Base-by-base conservation (phyloP, 2,797 vertebrate species). In the Lophura swinhoii region DNA sequence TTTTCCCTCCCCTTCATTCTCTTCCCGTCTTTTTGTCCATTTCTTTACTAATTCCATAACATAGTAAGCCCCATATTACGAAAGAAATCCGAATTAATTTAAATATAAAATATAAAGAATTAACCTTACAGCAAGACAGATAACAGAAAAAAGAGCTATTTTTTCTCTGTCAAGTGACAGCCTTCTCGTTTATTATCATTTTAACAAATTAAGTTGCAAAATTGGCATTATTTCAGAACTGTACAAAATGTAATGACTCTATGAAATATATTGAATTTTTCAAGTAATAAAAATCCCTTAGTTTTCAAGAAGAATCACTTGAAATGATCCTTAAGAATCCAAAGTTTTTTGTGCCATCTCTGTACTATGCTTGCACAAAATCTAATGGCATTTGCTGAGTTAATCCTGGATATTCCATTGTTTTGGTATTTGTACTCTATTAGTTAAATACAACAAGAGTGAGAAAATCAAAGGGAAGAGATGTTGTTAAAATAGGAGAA, bases 101-200 rank as follows among this genome's bases (percentile, higher is more conserved):
- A 97, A 97, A 97, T 95, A 96, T 92, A 96, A 97, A 97, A 95
- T 96, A 97, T 96, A 97, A 96, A 95, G 96, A 97, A 97, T 97
- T 95, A 94, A 94, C 95, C 95, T 96, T 96, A 89, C 90, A 97
- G 94, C 95, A 95, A 96, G 97, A 97, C 96, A 97, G 96, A 96
- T 97, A 96, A 95, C 92, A 95, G 96, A 94, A 96, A 92, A 97
- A 96, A 95, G 94, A 91, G 80, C 13, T 91, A 85, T 85, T 91
- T 95, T 96, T 92, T 68, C 77, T 81, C 86, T 95, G 88, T 89
- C 86, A 84, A 93, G 89, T 95, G 91, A 89, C 91, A 96, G 81
- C 51, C 66, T 64, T 82, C 90, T 67, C 33, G 6, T 95, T 96
- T 88, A 95, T 91, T 95, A 94, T 94, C 84, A 84, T 96, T 97